These are phyloP conservation scores for Petrophora chlorosata DNA, from an alignment of 2,888 invertebrate genomes.

Conservation along the genomic window DNA sequence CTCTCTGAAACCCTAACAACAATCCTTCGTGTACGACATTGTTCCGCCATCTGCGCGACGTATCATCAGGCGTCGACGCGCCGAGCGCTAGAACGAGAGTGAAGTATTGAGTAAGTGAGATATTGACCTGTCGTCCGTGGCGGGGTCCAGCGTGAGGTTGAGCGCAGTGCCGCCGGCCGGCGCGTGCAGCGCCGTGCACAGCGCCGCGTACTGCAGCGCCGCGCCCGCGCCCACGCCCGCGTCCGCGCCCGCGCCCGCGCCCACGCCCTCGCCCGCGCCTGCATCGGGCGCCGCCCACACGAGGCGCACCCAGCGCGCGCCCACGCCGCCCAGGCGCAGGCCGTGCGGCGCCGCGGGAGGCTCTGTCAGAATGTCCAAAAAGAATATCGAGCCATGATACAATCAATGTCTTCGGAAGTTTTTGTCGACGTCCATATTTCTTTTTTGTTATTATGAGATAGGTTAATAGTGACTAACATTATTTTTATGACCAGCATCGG, in stretches of 20 bases:
- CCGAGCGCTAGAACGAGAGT: not conserved
- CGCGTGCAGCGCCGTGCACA: constrained; percentile 52
- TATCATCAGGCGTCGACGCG: too few species aligned
- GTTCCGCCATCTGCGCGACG: too few species aligned
- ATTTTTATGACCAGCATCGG: too few species aligned
- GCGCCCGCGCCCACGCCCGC: not conserved
- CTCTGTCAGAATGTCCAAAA: constrained; percentile 74
- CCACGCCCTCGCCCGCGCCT: constrained; percentile 49
- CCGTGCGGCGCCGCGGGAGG: constrained; percentile 86
- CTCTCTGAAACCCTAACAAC: too few species aligned
- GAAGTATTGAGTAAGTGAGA: constrained; percentile 9
- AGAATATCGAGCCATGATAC: too few species aligned
- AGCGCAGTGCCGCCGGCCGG: constrained; percentile 42
- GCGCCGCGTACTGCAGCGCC: constrained; percentile 47
- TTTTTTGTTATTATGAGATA: too few species aligned
- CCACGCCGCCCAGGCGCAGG: constrained; percentile 83
- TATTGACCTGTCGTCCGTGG: constrained; percentile 37
- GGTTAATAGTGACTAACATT: too few species aligned
- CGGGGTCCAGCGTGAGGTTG: constrained; percentile 54
- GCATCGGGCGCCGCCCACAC: constrained; percentile 66
- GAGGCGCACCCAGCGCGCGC: constrained; percentile 84
- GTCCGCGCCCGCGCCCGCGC: constrained; percentile 52
- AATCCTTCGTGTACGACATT: too few species aligned
- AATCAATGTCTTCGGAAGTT: too few species aligned
- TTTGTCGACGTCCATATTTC: too few species aligned